Evolutionary conservation across 1,140 invertebrate species (phyloP), one percentile per base, ranked within the genome.

Genomic region (Platorchestia sp.): DNA sequence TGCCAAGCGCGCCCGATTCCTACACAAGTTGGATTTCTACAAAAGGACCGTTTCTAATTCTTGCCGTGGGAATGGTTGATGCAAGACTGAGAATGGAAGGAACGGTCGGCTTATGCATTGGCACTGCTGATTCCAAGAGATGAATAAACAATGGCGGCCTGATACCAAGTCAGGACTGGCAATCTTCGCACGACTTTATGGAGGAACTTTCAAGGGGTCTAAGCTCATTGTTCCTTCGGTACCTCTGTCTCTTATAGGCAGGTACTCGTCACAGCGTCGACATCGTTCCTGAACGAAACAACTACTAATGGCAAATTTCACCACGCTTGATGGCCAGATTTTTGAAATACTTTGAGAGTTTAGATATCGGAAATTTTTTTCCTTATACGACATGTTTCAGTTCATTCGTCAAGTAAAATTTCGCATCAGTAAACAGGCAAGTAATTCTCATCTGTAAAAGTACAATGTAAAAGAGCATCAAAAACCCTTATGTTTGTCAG

Each of bases 1-100:
- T 93, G 91, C 91, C 91, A 93, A 93, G 91, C 91, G 91, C 91
- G 45, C 91, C 91, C 91, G 91, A 93, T 93, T 93, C 91, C 91
- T 93, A 93, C 91, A 93, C 91, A 93, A 93, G 91, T 93, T 93
- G 91, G 91, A 93, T 93, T 93, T 45, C 91, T 93, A 93, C 91
- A 93, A 93, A 93, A 93, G 91, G 91, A 93, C 91, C 91, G 19
- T 93, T 93, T 44, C 87, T 90, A 90, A 90, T 90, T 90, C 87
- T 90, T 90, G 87, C 41, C 87, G 87, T 90, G 87, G 87, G 87
- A 90, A 90, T 90, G 87, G 87, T 90, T 90, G 87, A 90, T 90
- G 87, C 87, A 90, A 90, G 87, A 90, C 87, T 90, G 44, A 45
- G 87, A 90, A 90, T 90, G 87, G 87, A 10, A 90, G 87, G 87